Base-by-base conservation (phyloP, 2,888 invertebrate genomes). In the Trimorus sp. region DNA sequence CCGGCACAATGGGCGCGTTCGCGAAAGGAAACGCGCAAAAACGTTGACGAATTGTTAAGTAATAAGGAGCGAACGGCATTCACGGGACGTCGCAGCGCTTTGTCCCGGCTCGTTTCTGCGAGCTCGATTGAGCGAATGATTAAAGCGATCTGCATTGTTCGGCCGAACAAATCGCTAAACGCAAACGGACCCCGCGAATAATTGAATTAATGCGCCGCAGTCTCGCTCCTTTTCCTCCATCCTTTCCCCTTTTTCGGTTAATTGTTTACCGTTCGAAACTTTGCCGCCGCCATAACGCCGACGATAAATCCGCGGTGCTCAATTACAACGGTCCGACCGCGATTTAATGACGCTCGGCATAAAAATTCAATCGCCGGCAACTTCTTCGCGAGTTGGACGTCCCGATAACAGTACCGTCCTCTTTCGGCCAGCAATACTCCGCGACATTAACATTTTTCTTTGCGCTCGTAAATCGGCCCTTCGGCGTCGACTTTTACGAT, bases 311-410 rank as follows among this genome's bases (percentile, higher is more conserved):
- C 26, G 4, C 4, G 26, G 26, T 26, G 26, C 26, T 26, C 2
- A 26, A 4, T 3, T 26, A 26, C 26, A 3, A 4, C 26, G 26
- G 26, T 4, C 26, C 26, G 4, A 26, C 4, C 4, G 26, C 26
- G 26, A 26, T 26, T 26, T 3, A 26, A 26, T 26, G 75, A 68
- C 54, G 77, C 53, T 69, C 69, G 15, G 56, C 58, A 70, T 77
- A 77, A 70, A 77, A 70, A 77, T 70, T 70, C 77, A 70, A 70
- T 77, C 75, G 14, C 16, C 45, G 51, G 59, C 66, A 65, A 76
- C 58, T 73, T 75, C 78, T 82, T 76, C 49, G 40, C 60, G 51
- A 79, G 65, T 71, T 63, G 8, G 58, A 49, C 49, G 49, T 51
- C 53, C 49, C 58, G 70, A 77, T 58, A 70, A 71, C 65, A 51